A percentile compares a stretch with the other conserved stretches of the same genome.
Conservation (phyloP, 1,140 invertebrate species). For the Amyelois transitella region DNA sequence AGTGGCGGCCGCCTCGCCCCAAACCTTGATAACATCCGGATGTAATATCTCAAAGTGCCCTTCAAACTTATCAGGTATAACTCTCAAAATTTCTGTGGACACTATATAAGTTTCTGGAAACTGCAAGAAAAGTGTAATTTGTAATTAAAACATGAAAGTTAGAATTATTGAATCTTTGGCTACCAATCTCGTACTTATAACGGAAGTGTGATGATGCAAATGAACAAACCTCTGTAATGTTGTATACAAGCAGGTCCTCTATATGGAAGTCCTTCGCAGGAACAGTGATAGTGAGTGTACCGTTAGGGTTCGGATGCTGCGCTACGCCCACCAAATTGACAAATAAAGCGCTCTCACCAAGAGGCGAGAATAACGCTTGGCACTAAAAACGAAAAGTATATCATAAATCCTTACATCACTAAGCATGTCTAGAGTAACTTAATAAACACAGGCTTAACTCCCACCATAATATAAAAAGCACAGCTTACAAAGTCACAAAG, state of each 20-base stretch:
- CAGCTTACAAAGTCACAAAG: too few relatives aligned
- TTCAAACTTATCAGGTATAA: constrained; percentile 52
- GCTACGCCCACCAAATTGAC: constrained; percentile 38
- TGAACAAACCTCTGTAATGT: constrained; percentile 50
- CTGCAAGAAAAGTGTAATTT: constrained; percentile 21
- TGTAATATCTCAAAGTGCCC: constrained; percentile 51
- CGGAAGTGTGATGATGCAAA: too few relatives aligned
- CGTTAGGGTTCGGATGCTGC: constrained; percentile 44
- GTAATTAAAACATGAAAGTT: neutral
- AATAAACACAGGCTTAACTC: too few relatives aligned
- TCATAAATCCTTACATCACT: too few relatives aligned
- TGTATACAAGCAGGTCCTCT: constrained; percentile 43
- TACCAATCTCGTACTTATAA: too few relatives aligned
- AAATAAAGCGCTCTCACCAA: constrained; percentile 55
- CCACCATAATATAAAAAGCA: too few relatives aligned
- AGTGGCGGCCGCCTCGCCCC: constrained; percentile 52
- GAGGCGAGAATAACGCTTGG: constrained; percentile 50
- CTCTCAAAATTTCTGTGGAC: constrained; percentile 41
- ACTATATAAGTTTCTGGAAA: constrained; percentile 50
- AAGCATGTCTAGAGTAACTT: too few relatives aligned
- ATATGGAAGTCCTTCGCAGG: constrained; percentile 42
- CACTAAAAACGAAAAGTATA: constrained; percentile 21
- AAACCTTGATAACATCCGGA: constrained; percentile 48
- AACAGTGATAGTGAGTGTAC: constrained; percentile 33
- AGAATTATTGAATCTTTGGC: neutral